Base-by-base conservation (phyloP, 1,140 invertebrate species). In the Harpegnathos saltator region DNA sequence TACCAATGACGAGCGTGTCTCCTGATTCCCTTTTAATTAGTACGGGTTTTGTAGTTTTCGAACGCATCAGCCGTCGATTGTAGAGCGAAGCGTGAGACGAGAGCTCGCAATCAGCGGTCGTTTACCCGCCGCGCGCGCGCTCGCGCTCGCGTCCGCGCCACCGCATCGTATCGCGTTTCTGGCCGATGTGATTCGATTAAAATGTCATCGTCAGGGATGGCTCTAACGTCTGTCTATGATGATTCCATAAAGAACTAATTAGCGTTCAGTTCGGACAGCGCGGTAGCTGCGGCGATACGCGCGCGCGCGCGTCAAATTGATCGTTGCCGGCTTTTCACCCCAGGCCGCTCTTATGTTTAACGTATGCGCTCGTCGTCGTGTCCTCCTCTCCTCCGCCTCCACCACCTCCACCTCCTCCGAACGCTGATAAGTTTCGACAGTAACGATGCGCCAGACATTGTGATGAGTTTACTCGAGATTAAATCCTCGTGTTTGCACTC, bases 21-120 rank as follows among this genome's bases (percentile, higher is more conserved):
- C 38, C 85, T 92, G 90, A 92, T 92, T 92, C 86, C 71, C 88
- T 90, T 92, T 92, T 92, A 92, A 92, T 92, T 91, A 91, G 91
- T 92, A 89, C 56, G 89, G 91, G 81, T 92, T 92, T 92, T 91
- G 89, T 87, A 88, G 89, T 86, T 89, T 90, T 90, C 84, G 83
- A 90, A 85, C 73, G 62, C 78, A 82, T 84, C 75, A 71, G 50
- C 33, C 88, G 77, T 56, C 88, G 81, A 90, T 91, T 89, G 86
- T 85, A 38, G 50, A 58, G 52, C n/a, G 66, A 44, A 82, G 63
- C 50, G 14, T 19, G 48, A 58, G 48, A 48, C 24, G 72, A 71
- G 63, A 58, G 62, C 71, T 77, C 66, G 66, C 71, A 75, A 81
- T 81, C 56, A 72, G 61, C 69, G 58, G 82, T 84, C 86, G 84